Evolutionary conservation across 2,797 vertebrate genomes (phyloP), one percentile per base, ranked within the genome.

Genomic region (Diceros bicornis): DNA sequence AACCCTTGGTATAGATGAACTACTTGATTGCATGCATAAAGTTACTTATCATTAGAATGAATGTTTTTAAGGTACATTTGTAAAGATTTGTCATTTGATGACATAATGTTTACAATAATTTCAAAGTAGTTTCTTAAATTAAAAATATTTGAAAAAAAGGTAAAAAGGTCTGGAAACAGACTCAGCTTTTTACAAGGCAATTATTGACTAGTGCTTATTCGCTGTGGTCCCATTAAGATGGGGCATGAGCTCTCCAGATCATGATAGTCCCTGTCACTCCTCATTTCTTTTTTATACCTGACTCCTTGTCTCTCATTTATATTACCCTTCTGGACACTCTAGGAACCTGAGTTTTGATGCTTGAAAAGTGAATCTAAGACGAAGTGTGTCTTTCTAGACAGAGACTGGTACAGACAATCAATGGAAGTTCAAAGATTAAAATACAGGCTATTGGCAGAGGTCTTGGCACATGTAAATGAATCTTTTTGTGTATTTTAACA

Each of bases 401-500:
- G 91, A 96, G n/a, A 5, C 8, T 17, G 66, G 57, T 81, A 62
- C 32, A 83, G 69, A 83, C 72, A 82, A 86, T 91, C 72, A 94
- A 68, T 82, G 68, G n/a, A 71, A 62, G 50, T 64, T 66, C 32
- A 92, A 94, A 62, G 68, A 82, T 92, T 66, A 82, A 93, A 61
- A 68, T 47, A 47, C 2, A 94, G n/a, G 2, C 18, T 69, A 14
- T 55, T 77, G 77, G 37, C 41, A 89, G 66, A 95, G 9, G 27
- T 55, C 41, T 37, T 78, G 17, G 25, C 10, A 47, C 29, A 78
- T 86, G 29, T 32, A 85, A 81, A 92, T 61, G 11, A 77, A 50
- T 61, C 16, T 29, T 86, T 78, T 72, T 44, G 16, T 41, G 25
- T 89, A 91, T 34, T 86, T 74, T 68, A 50, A 72, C 61, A 59